Evolutionary conservation across 2,888 invertebrate genomes (phyloP).

Genomic region (Drepanosiphum platanoidis): DNA sequence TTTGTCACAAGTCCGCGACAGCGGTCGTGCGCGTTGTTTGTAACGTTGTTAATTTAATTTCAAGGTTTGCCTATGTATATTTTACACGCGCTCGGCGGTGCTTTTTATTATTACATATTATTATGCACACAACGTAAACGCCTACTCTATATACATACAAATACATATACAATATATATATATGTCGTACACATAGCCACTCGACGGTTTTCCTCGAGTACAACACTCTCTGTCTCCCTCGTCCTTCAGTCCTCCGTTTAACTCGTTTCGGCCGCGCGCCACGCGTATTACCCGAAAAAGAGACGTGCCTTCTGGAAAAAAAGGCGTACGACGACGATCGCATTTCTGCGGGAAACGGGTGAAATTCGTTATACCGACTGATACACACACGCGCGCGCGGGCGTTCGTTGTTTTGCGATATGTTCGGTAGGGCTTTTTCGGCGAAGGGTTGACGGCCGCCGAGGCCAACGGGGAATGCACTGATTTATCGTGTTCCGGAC

Average conservation of each 20-base stretch:
- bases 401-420: constrained; percentile 5
- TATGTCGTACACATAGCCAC: neutral
- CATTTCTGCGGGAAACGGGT: neutral
- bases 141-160: neutral
- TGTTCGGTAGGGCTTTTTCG: neutral
- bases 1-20: neutral
- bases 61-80: neutral
- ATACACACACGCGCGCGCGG: neutral
- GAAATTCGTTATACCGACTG: neutral
- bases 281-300: neutral
- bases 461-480: constrained; percentile 9
- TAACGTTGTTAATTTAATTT: neutral
- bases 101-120: neutral
- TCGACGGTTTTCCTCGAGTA: neutral
- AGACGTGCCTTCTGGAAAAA: neutral
- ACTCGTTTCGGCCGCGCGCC: neutral
- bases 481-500: constrained; percentile 46
- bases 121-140: neutral
- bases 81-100: neutral
- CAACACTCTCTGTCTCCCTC: neutral
- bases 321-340: neutral
- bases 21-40: neutral
- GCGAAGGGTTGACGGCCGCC: constrained; percentile 32
- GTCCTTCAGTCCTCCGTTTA: neutral
- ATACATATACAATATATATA: neutral